A percentile compares a stretch with the other conserved stretches of the same genome.
phyloP scores from a whole-genome alignment of 2,797 vertebrate species.

The Clamator glandarius region DNA sequence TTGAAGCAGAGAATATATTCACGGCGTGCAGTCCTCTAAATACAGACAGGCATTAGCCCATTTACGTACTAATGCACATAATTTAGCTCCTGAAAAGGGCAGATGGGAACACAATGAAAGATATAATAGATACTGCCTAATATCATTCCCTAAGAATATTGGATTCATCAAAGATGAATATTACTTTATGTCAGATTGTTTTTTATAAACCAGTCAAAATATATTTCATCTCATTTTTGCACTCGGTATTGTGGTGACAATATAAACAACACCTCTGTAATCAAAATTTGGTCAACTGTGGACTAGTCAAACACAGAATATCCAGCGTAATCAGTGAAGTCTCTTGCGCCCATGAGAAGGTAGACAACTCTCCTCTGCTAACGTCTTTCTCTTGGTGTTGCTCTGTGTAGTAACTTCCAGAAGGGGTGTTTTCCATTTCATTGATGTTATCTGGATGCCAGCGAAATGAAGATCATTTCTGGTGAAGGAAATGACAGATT shows the following conservation, averaged over 20 bases:
- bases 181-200: slow-evolving; percentile 99
- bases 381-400: slow-evolving; percentile 15
- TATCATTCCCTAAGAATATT: slow-evolving; percentile 99
- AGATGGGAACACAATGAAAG: slow-evolving; percentile 99
- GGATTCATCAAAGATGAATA: slow-evolving; percentile 99
- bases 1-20: slow-evolving; percentile 99
- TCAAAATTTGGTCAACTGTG: slow-evolving; percentile 62
- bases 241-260: slow-evolving; percentile 80
- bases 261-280: slow-evolving; percentile 73
- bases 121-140: slow-evolving; percentile 99
- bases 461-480: slow-evolving; percentile 13
- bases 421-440: slow-evolving; percentile 46
- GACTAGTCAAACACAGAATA: slow-evolving; percentile 30
- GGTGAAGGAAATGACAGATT: slow-evolving; percentile 54
- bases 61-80: slow-evolving; percentile 99
- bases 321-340: slow-evolving; percentile 34
- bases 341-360: slow-evolving; percentile 24
- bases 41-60: slow-evolving; percentile 99
- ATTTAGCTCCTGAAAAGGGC: slow-evolving; percentile 99
- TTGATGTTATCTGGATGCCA: slow-evolving; percentile 58
- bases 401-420: slow-evolving; percentile 34
- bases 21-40: slow-evolving; percentile 99
- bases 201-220: slow-evolving; percentile 99
- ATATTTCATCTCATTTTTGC: slow-evolving; percentile 90
- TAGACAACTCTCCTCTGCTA: slow-evolving; percentile 38